Evolutionary conservation across 1,140 invertebrate species (phyloP), one percentile per base, ranked within the genome.

Genomic region (Portunus trituberculatus): DNA sequence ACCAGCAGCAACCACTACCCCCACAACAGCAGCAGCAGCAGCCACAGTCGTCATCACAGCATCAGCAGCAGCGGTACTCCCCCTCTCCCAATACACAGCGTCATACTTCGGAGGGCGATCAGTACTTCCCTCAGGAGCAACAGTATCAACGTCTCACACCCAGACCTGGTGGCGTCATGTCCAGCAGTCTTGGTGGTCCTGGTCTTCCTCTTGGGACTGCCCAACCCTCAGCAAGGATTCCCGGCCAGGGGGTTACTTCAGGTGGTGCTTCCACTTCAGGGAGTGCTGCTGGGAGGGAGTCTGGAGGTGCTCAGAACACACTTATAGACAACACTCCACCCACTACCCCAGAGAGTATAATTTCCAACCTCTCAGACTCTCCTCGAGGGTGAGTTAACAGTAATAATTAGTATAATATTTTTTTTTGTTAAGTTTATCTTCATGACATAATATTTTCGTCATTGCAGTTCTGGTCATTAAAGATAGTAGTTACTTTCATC

Each of bases 301-400:
- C 39, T 32, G 91, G 82, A 6, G 45, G 91, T 29, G 82, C 46
- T 29, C 94, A 95, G 76, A 92, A 83, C 20, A 93, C 94, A 1
- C 88, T 94, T 52, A 92, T 95, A 86, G 94, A 95, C 94, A 95
- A 95, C 52, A 95, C 94, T 4, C 94, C 94, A 6, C 94, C 94
- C 10, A 95, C 94, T 8, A 95, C 94, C 0, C 94, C 94, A 20
- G 94, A 95, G 82, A 95, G 94, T 20, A 95, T 95, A 29, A 95
- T 95, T 46, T 95, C 94, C 25, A 95, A 95, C 31, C 45, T 95
- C 67, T 95, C 94, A 88, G 94, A 95, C 59, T 95, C 94, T 86
- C 91, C 91, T 4, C 93, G 91, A 95, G 94, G 94, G 93, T 94
- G 83, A 94, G 93, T 93, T 25, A 10, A 28, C 10, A n/a, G 0